phyloP scores from a whole-genome alignment of 2,888 invertebrate genomes.

The Ophraella communa region DNA sequence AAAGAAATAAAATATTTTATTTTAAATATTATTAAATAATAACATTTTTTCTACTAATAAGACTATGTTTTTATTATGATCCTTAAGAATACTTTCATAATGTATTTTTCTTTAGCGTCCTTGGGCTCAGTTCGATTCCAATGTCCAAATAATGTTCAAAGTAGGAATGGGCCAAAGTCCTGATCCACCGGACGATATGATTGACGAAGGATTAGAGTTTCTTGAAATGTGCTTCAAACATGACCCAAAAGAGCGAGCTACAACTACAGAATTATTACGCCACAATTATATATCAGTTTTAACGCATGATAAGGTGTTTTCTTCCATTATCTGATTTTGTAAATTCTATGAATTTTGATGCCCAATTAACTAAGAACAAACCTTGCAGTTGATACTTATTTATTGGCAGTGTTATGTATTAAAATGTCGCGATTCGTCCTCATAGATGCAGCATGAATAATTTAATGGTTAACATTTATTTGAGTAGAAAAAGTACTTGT shows the following conservation, averaged over 20 bases:
- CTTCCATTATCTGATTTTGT: neutral
- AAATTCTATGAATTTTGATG: slow-evolving; percentile 3
- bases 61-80: too few species aligned
- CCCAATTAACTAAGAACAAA: slow-evolving; percentile 2
- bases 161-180: slow-evolving; percentile 93
- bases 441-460: neutral
- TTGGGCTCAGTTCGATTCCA: slow-evolving; percentile 91
- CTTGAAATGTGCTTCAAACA: slow-evolving; percentile 80
- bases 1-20: too few species aligned
- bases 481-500: too few species aligned
- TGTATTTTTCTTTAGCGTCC: slow-evolving; percentile 71
- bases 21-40: too few species aligned
- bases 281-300: slow-evolving; percentile 71
- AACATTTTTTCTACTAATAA: too few species aligned
- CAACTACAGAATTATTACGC: slow-evolving; percentile 73
- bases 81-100: too few species aligned
- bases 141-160: slow-evolving; percentile 95
- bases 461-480: too few species aligned
- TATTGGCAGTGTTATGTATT: neutral
- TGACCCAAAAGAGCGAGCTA: slow-evolving; percentile 76
- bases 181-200: slow-evolving; percentile 74
- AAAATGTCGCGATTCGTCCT: neutral
- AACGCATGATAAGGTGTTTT: neutral
- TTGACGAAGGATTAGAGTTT: slow-evolving; percentile 84
- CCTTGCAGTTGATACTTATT: neutral